Evolutionary conservation across 2,113 vertebrate genomes (phyloP).

Genomic region (Mungos mungo): DNA sequence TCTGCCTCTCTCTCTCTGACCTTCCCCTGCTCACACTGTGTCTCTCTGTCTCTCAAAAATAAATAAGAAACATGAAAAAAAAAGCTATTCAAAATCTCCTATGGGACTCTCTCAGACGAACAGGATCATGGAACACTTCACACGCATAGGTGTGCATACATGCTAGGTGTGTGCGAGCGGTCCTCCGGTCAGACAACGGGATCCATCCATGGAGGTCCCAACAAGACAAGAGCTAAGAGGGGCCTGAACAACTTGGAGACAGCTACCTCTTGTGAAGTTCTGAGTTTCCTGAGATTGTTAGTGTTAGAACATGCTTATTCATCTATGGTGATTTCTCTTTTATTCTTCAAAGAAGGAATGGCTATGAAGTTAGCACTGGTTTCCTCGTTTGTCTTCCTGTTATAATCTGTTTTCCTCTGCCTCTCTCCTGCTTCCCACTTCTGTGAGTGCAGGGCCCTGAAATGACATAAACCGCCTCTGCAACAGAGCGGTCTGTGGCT

Average conservation of each 20-base stretch:
- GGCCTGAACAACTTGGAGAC: background rate
- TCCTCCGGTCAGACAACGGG: background rate
- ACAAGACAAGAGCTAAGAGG: background rate
- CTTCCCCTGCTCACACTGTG: too few relatives aligned
- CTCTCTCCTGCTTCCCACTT: fast-evolving
- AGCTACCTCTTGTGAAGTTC: background rate
- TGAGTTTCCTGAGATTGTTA: background rate
- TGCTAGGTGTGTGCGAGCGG: background rate
- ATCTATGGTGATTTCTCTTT: background rate
- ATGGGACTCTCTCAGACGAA: background rate
- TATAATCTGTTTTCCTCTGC: background rate
- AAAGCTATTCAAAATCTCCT: background rate
- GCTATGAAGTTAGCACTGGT: background rate
- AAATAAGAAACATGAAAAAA: too few relatives aligned
- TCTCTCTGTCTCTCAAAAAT: too few relatives aligned
- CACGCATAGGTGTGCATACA: background rate
- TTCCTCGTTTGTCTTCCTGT: background rate
- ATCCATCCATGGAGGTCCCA: background rate
- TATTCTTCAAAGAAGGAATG: background rate
- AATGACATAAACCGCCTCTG: background rate
- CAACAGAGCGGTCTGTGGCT: background rate
- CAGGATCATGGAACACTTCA: background rate
- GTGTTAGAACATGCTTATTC: background rate
- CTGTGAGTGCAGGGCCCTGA: background rate
- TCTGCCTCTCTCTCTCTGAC: too few relatives aligned